Conservation (phyloP, 2,113 vertebrate species). For the Anolis carolinensis region DNA sequence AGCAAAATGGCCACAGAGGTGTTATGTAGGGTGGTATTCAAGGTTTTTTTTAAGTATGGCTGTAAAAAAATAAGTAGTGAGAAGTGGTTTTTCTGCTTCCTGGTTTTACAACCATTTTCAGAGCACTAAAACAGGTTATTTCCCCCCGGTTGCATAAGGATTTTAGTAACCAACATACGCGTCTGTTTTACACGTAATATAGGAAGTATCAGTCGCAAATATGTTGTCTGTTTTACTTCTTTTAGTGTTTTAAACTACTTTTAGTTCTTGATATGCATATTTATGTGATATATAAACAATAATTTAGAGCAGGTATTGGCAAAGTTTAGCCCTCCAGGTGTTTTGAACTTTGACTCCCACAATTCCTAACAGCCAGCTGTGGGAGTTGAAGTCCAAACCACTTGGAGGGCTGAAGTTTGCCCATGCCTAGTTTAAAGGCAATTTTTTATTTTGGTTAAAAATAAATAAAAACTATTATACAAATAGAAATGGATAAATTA, state of each 20-base stretch:
- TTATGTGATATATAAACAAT: not conserved
- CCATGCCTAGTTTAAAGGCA: not conserved
- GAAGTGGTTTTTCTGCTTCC: not conserved
- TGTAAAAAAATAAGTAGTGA: not conserved
- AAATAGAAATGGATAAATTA: not conserved
- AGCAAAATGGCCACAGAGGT: not conserved
- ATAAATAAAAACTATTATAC: not conserved
- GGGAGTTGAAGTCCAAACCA: no score
- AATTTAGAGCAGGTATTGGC: no score
- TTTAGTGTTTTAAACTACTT: not conserved
- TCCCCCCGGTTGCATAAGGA: not conserved
- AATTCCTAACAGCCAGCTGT: no score
- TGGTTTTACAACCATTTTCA: not conserved
- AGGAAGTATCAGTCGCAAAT: not conserved
- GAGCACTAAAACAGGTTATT: not conserved
- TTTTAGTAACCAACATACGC: not conserved
- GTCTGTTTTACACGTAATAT: not conserved
- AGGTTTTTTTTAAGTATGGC: not conserved
- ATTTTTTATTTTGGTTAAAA: not conserved
- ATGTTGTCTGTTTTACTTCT: not conserved
- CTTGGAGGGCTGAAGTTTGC: no score
- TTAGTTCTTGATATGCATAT: not conserved
- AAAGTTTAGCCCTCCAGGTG: no score
- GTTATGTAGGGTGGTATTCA: not conserved
- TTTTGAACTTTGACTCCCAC: no score